Evolutionary conservation across 2,113 vertebrate species (phyloP), one percentile per base, ranked within the genome.

Genomic region (Lagopus leucura): DNA sequence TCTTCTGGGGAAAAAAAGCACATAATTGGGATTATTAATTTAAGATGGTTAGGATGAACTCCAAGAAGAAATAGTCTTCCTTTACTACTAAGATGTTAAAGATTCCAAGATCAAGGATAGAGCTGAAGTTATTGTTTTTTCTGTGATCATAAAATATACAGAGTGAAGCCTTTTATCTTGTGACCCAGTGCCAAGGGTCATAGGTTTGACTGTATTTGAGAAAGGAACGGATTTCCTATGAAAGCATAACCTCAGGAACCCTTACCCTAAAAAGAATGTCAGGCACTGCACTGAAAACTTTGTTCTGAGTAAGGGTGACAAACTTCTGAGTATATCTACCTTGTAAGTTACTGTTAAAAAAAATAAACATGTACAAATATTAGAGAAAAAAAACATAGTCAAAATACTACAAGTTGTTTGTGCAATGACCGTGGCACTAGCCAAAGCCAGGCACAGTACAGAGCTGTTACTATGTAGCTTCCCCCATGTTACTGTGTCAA

Each of bases 101-200:
- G 90, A 96, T 84, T 42, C 40, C 78, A 80, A 95, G 95, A 96
- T 96, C 95, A 96, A 96, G 96, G 91, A 95, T 93, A 79, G 58
- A 76, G 48, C 19, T 95, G 84, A 93, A 93, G 94, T 92, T 90
- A 91, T 93, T 96, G 91, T 82, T 95, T 94, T 91, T 92, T 76
- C 84, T 96, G 91, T 30, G 89, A 72, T 64, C 28, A 1, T 96
- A 95, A 96, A 95, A 94, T 85, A 96, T 54, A 86, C 40, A 90
- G 90, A 93, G 84, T 87, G 71, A 87, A 91, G 82, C 84, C 91
- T 96, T 96, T 96, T 96, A 95, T 95, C 94, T 54, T 66, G 24
- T 82, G 95, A 72, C 94, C 95, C 22, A 85, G 61, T 65, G 95
- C 88, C 83, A 94, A 83, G 80, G 90, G 77, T 90, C 89, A 92